Evolutionary conservation across 2,888 invertebrate species (phyloP).

Genomic region (Hanleya hanleyi): DNA sequence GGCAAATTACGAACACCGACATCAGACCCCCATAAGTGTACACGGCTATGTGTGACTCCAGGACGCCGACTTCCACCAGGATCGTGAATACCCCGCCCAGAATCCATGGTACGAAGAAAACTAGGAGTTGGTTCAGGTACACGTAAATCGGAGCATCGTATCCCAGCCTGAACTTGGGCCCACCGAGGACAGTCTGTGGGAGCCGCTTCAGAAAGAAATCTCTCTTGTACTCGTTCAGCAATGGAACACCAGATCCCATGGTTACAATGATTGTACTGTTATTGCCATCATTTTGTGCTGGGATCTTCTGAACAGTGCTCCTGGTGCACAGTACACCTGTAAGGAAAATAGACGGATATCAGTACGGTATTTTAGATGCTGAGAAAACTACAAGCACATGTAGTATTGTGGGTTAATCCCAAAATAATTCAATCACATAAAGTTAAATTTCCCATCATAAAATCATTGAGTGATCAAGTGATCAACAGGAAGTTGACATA

Average conservation of each 20-base stretch:
- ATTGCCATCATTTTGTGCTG: too few species aligned
- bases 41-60: constrained; percentile 32
- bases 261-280: too few species aligned
- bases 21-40: constrained; percentile 59
- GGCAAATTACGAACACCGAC: constrained; percentile 54
- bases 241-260: constrained; percentile 66
- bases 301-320: too few species aligned
- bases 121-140: constrained; percentile 62
- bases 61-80: constrained; percentile 51
- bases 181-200: constrained; percentile 70
- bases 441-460: too few species aligned
- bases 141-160: constrained; percentile 67
- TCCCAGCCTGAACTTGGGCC: constrained; percentile 64
- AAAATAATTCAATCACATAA: too few species aligned
- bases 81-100: constrained; percentile 66
- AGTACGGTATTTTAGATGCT: too few species aligned
- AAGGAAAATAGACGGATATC: too few species aligned
- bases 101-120: constrained; percentile 65
- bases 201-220: constrained; percentile 69
- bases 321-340: too few species aligned
- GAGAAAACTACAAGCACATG: too few species aligned
- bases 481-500: too few species aligned
- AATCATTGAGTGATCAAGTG: too few species aligned
- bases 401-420: too few species aligned
- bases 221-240: constrained; percentile 70